Percentiles rank a stretch among this genome's conserved stretches.
Conservation (phyloP, 2,797 vertebrate species). For the Enteromius afrohamiltoni region DNA sequence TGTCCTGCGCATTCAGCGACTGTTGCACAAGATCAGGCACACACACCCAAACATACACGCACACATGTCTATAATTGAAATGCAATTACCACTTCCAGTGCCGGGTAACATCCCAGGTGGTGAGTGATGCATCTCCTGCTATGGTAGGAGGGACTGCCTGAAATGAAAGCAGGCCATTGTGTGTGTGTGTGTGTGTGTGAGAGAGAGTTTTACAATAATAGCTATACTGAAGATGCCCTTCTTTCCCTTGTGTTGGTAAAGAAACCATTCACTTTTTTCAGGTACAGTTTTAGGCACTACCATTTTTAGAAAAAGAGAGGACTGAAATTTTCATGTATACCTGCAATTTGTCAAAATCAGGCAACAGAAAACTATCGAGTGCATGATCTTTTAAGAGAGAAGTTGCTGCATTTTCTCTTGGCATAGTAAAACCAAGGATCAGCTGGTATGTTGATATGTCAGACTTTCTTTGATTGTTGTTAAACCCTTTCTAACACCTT, state of each 20-base stretch:
- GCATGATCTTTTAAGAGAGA: not conserved
- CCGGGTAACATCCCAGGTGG: conserved; percentile 62
- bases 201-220: conserved; percentile 28
- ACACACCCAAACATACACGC: conserved; percentile 14
- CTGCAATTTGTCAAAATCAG: not conserved
- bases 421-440: not conserved
- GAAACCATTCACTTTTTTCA: not conserved
- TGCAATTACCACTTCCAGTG: conserved; percentile 60
- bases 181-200: conserved; percentile 18
- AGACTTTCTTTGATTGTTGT: not conserved
- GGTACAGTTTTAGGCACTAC: not conserved
- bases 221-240: conserved; percentile 45
- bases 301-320: not conserved
- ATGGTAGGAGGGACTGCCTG: conserved; percentile 54
- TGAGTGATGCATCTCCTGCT: conserved; percentile 51
- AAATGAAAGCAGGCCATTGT: conserved; percentile 61
- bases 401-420: not conserved
- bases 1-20: not conserved
- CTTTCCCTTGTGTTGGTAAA: conserved; percentile 16
- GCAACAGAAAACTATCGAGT: not conserved
- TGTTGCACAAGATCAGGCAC: conserved; percentile 14
- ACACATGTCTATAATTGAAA: conserved; percentile 58
- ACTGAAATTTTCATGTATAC: not conserved
- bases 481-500: conserved; percentile 26
- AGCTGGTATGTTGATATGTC: not conserved